Conservation (phyloP, 2,888 invertebrate species). For the Xanthia icteritia region DNA sequence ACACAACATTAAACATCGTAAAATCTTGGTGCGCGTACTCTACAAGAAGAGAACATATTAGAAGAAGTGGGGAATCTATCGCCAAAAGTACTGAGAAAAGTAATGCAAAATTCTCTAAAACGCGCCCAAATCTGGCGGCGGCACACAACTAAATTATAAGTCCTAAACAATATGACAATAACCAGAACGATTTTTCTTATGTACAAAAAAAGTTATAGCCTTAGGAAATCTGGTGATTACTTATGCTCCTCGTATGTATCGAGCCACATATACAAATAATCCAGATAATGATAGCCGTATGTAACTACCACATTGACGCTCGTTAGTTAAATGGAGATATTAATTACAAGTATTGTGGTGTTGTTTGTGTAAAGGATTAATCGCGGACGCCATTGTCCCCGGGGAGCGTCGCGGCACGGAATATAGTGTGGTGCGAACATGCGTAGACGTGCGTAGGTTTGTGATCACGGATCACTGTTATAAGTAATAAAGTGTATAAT, state of each 20-base stretch:
- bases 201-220: too few species aligned
- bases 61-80: too few species aligned
- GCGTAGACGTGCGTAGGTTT: neutral
- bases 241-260: neutral
- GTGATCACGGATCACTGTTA: neutral
- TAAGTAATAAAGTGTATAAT: neutral
- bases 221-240: too few species aligned
- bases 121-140: too few species aligned
- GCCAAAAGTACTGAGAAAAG: too few species aligned
- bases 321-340: conserved; percentile 69
- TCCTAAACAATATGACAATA: too few species aligned
- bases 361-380: conserved; percentile 62
- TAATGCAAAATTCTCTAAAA: too few species aligned
- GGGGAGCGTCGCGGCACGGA: conserved; percentile 37
- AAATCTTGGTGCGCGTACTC: too few species aligned
- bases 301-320: conserved; percentile 39
- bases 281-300: conserved; percentile 2
- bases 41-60: too few species aligned
- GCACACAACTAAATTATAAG: too few species aligned
- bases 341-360: conserved; percentile 66
- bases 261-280: neutral
- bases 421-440: conserved; percentile 15
- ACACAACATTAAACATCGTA: too few species aligned
- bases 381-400: conserved; percentile 49
- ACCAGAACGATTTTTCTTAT: too few species aligned